Evolutionary conservation across 2,797 vertebrate genomes (phyloP), one percentile per base, ranked within the genome.

Genomic region (Harpagifer antarcticus): DNA sequence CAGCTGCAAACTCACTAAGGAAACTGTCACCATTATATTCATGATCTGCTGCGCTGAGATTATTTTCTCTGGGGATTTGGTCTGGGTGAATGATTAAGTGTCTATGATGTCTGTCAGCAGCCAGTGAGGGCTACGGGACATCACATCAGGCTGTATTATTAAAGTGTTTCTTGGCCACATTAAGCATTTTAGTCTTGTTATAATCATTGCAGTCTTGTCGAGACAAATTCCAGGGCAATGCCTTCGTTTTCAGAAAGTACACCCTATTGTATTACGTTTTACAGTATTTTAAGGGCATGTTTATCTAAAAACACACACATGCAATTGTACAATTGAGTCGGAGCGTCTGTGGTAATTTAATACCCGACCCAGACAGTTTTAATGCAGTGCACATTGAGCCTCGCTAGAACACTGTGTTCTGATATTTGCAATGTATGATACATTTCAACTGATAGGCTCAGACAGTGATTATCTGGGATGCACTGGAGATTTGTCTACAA

Each of bases 41-140:
- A 55, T 12, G 31, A 79, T 60, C 56, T 37, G 57, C 54, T 15
- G 42, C 48, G 53, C 45, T 0, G 43, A 7, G 50, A 57, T 86
- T 66, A 61, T 71, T 74, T 75, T 58, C 63, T 52, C 19, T 17
- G 49, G 50, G 56, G 73, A 74, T 62, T 75, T 60, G 73, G 71
- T 20, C 60, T 9, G 52, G 68, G 59, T 19, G 50, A 57, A 65
- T 20, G 53, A 67, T 58, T 66, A 71, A 47, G 52, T 58, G 73
- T 57, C 60, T 20, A 61, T 0, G 2, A 20, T 48, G 76, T 40
- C 37, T 55, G 85, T 73, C 72, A 63, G 57, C 55, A 17, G 64
- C 56, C 63, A 14, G 33, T 23, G 31, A 4, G 4, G n/a, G 48
- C 48, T 9, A 11, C 0, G 23, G 42, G 47, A 68, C 55, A 65